Conservation (phyloP, 1,140 invertebrate species). For the Macrobrachium rosenbergii region DNA sequence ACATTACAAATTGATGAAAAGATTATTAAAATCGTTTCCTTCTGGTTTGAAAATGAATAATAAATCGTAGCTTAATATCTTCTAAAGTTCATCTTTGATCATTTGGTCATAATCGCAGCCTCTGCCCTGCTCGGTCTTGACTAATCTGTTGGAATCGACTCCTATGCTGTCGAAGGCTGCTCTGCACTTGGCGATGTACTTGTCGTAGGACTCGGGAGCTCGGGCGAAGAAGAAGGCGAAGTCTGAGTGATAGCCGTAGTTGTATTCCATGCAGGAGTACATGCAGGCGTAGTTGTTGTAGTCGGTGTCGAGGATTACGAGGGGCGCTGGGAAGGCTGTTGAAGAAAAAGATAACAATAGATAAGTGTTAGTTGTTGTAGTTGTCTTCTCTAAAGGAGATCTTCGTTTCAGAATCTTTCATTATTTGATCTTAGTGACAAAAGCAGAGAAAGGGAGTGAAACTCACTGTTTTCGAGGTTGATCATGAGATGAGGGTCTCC, state of each 20-base stretch:
- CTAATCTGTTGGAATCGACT: slow-evolving; percentile 7
- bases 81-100: too few relatives aligned
- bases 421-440: too few relatives aligned
- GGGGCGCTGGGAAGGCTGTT: background rate
- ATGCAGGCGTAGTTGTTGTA: slow-evolving; percentile 32
- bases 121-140: slow-evolving; percentile 4
- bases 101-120: background rate
- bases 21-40: too few relatives aligned
- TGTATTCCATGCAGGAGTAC: slow-evolving; percentile 31
- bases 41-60: too few relatives aligned
- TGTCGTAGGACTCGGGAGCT: background rate
- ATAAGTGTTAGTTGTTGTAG: too few relatives aligned
- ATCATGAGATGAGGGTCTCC: slow-evolving; percentile 26
- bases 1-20: too few relatives aligned
- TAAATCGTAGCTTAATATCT: too few relatives aligned
- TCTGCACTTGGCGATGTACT: background rate
- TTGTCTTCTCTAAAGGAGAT: too few relatives aligned
- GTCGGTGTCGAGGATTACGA: slow-evolving; percentile 22
- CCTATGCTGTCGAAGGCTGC: slow-evolving; percentile 4
- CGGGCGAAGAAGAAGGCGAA: slow-evolving; percentile 30
- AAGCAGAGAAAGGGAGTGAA: too few relatives aligned
- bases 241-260: slow-evolving; percentile 25
- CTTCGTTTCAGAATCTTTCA: too few relatives aligned
- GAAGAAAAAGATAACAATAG: background rate
- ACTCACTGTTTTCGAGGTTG: slow-evolving; percentile 34